Percentiles rank a stretch among this genome's conserved stretches.
Evolutionary conservation across 1,140 invertebrate species (phyloP).

Genomic region (Cyrtorhinus lividipennis): DNA sequence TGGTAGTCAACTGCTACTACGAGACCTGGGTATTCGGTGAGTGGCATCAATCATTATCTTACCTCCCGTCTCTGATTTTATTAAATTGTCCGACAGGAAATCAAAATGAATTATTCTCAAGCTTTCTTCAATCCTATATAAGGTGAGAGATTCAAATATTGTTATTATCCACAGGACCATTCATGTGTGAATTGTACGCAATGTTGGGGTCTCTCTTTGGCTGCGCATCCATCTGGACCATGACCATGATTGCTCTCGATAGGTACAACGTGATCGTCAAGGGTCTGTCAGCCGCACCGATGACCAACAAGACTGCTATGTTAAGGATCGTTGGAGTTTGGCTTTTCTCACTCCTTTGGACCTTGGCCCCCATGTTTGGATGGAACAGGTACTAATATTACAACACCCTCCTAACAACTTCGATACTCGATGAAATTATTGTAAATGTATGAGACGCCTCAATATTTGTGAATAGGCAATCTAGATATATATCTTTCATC

Average conservation of each 20-base stretch:
- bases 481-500: no score
- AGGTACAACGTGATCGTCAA: constrained; percentile 76
- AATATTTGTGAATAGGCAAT: no score
- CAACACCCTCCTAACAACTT: no score
- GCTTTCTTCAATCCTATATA: neutral
- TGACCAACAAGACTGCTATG: constrained; percentile 52
- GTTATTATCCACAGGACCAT: constrained; percentile 38
- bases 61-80: no score
- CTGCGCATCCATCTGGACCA: constrained; percentile 66
- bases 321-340: constrained; percentile 53
- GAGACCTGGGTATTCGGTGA: constrained; percentile 71
- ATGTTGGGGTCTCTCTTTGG: constrained; percentile 65
- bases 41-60: constrained; percentile 24
- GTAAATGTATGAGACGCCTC: no score
- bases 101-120: no score
- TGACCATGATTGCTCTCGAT: constrained; percentile 67
- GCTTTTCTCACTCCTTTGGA: constrained; percentile 49
- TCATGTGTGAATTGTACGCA: constrained; percentile 69
- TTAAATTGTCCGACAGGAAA: no score
- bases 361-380: constrained; percentile 56
- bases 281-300: constrained; percentile 51
- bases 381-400: constrained; percentile 54
- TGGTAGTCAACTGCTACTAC: constrained; percentile 73
- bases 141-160: no score
- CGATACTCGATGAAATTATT: no score